Base-by-base conservation (phyloP, 1,140 invertebrate genomes). In the Drosophila triauraria region DNA sequence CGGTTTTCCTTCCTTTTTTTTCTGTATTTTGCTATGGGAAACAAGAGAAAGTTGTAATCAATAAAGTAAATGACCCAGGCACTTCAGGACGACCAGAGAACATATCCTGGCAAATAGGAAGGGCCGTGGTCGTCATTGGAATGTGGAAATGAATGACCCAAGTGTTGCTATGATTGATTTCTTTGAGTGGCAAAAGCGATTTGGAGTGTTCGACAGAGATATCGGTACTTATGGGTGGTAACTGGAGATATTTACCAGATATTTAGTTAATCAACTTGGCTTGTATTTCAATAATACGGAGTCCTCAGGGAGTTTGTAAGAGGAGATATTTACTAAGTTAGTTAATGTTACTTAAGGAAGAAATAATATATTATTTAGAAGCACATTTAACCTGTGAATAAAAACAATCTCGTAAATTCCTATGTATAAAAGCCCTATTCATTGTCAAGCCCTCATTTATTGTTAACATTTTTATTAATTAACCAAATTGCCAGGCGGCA, bases 391-490 rank as follows among this genome's bases (percentile, higher is more conserved):
- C 4, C 2, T 12, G 1, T 5, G 8, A 1, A 13, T 32, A 32
- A 44, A 40, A 32, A 25, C 32, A n/a, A 40, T 68, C 42, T 10
- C 20, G 2, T 3, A 40, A 25, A 23, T 40, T 40, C 5, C 9
- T 38, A 2, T 15, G 2, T 23, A 9, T 4, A 35, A 54, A 15
- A 23, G 8, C 12, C 51, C 32, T 9, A 15, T 30, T 12, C 70
- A 48, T 65, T 70, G 20, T 46, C 13, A 15, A 42, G 17, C 13
- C 46, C 62, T 53, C 61, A 67, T 77, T 76, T 57, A 75, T 76
- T 69, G 77, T 75, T 59, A 64, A 50, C 71, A 72, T 90, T 88
- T 82, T 85, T 90, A 84, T 88, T 88, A 90, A 88, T 88, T 88
- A 88, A 90, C 67, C 57, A 88, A 90, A 88, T 90, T 78, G 85